Base-by-base conservation (phyloP, 2,888 invertebrate species). In the Polyommatus icarus region DNA sequence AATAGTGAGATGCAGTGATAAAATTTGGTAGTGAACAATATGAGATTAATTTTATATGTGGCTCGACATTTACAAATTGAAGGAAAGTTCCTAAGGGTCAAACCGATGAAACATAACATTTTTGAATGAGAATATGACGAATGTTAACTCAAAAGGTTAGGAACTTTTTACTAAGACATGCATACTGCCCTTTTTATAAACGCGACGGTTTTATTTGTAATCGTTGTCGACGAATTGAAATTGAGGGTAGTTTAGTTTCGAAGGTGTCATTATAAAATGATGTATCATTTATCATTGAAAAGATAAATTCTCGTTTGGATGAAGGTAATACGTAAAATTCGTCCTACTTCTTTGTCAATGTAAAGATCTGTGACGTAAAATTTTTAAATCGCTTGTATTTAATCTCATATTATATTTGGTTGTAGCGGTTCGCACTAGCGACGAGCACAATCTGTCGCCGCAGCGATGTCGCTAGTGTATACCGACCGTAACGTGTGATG, bases 401-500 rank as follows among this genome's bases (percentile, higher is more conserved):
- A 40, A 73, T 15, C 40, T 46, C 12, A 24, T 67, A 32, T 29
- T 32, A 32, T 29, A 67, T 67, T 67, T 32, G 67, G 29, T 67
- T 32, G 32, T 32, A 29, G 67, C 24, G 61, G 24, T 32, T 6
- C 32, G 4, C 29, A 32, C 67, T 29, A 32, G 67, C 29, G 29
- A 61, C 61, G 40, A 12, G 46, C 10, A 46, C 10, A 8, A 20
- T 59, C 15, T 29, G 15, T 67, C 10, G 67, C 29, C 50, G 75
- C 50, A 75, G 75, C 50, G 75, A 12, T 7, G 20, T 50, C 50
- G 75, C 50, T 46, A 54, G 75, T 75, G 75, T 54, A 50, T 79
- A 78, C 81, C 76, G 36, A 54, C 18, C 59, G 57, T 77, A 20
- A 71, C 50, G 36, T 46, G 76, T 77, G 77, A 77, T 67, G 76